Evolutionary conservation across 2,888 invertebrate genomes (phyloP), one percentile per base, ranked within the genome.

Genomic region (Epinotia demarniana): DNA sequence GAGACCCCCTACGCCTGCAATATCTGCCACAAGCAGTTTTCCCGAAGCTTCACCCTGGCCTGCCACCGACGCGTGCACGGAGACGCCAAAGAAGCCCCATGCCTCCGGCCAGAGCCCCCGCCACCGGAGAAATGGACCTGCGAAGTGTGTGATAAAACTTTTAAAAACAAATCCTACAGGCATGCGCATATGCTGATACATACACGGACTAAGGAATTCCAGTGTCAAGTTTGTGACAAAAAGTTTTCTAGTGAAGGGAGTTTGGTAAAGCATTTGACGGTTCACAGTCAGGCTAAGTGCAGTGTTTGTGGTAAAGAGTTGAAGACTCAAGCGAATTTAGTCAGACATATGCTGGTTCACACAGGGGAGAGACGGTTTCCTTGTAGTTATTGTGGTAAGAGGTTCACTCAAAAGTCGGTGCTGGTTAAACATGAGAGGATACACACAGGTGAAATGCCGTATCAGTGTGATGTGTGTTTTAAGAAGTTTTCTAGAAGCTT

Each of bases 401-500:
- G 68, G 43, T 68, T 68, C 12, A 67, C 73, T 6, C 66, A 73
- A 11, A 73, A 73, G 23, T 73, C 68, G 0, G 68, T 68, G 16
- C 62, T 62, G 12, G 39, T 61, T 12, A 68, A 73, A 11, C 73
- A 73, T 46, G 58, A 73, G 43, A 53, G 73, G 12, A 62, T 73
- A 61, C 73, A 73, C 13, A 73, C 73, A 0, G 73, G 73, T 11
- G 68, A 73, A 27, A 73, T 43, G 61, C 73, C 73, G 9, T 73
- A 64, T 2, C 4, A 43, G 2, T 73, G 73, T 43, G 55, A 68
- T 4, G n/a, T 75, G 4, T 75, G 75, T n/a, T 64, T 53, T 12
- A 75, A 75, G 53, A 75, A 64, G 53, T 75, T 75, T 55, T 70
- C 75, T n/a, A 49, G 75, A 9, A 75, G 71, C 12, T 75, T 67